phyloP scores from a whole-genome alignment of 2,888 invertebrate species.

The Didymodactylos carnosus region DNA sequence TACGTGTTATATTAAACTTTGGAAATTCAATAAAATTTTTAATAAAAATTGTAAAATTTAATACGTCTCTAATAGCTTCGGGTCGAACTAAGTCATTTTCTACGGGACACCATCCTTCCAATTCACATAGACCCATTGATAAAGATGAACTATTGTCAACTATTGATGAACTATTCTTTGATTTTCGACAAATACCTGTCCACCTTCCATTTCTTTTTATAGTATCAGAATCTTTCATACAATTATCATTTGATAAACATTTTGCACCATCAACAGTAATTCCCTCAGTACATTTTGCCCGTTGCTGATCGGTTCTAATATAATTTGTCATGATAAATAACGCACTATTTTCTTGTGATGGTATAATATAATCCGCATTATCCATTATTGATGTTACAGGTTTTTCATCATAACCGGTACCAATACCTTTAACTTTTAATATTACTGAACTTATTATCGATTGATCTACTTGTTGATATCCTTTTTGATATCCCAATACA shows the following conservation, averaged over 20 bases:
- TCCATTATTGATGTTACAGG: conserved; percentile 31
- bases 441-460: neutral
- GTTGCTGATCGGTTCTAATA: conserved; percentile 34
- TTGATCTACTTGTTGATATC: neutral
- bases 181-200: neutral
- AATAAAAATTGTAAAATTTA: conserved; percentile 35
- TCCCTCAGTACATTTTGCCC: conserved; percentile 31
- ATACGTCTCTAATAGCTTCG: neutral
- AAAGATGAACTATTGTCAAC: no score
- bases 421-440: neutral
- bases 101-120: conserved; percentile 11
- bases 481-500: neutral
- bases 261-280: neutral
- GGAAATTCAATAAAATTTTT: conserved; percentile 37
- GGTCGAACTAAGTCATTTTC: neutral
- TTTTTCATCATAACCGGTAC: neutral
- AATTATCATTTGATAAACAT: neutral
- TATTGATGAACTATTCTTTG: no score
- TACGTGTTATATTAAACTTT: conserved; percentile 22
- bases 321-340: conserved; percentile 39
- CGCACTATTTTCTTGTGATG: conserved; percentile 31
- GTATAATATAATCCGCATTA: conserved; percentile 38
- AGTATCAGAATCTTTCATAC: neutral
- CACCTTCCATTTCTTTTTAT: conserved; percentile 9
- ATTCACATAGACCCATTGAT: conserved; percentile 15